phyloP scores from a whole-genome alignment of 2,888 invertebrate genomes.

The Ormyrus rosae region DNA sequence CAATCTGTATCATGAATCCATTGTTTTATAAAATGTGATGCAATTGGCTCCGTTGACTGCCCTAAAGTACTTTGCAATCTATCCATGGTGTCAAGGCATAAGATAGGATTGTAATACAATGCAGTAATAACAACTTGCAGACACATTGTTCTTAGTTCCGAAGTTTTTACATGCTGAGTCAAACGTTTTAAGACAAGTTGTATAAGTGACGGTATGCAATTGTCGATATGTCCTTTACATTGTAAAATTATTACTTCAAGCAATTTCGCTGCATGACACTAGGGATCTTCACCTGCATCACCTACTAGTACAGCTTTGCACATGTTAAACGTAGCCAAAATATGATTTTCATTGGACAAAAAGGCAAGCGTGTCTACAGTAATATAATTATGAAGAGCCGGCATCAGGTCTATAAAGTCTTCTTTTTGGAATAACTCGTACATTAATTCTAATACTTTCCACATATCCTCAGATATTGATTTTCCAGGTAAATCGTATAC shows the following conservation, averaged over 20 bases:
- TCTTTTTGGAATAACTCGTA: constrained; percentile 95
- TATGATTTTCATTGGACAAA: constrained; percentile 91
- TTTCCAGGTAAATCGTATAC: constrained; percentile 94
- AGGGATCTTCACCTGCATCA: constrained; percentile 92
- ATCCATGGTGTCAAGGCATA: constrained; percentile 89
- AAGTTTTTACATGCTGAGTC: constrained; percentile 92
- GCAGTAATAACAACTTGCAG: constrained; percentile 97
- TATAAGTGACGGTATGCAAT: constrained; percentile 92
- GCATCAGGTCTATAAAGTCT: constrained; percentile 99
- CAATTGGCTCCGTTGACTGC: constrained; percentile 83
- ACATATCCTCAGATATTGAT: constrained; percentile 94
- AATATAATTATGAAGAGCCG: constrained; percentile 97
- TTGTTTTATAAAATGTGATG: constrained; percentile 95
- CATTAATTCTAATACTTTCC: constrained; percentile 93
- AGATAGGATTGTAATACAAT: constrained; percentile 91
- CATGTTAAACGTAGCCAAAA: constrained; percentile 96
- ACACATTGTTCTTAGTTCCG: constrained; percentile 94
- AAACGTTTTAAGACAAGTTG: constrained; percentile 92
- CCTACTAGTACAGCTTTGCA: constrained; percentile 88
- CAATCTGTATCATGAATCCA: constrained; percentile 98
- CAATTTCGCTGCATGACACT: constrained; percentile 97
- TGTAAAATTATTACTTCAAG: constrained; percentile 97
- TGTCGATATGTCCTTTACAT: constrained; percentile 92
- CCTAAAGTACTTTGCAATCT: constrained; percentile 86
- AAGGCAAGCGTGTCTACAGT: constrained; percentile 97